These are phyloP conservation scores for Dissostichus mawsoni DNA, from an alignment of 2,113 vertebrate genomes.

Conservation along the genomic window DNA sequence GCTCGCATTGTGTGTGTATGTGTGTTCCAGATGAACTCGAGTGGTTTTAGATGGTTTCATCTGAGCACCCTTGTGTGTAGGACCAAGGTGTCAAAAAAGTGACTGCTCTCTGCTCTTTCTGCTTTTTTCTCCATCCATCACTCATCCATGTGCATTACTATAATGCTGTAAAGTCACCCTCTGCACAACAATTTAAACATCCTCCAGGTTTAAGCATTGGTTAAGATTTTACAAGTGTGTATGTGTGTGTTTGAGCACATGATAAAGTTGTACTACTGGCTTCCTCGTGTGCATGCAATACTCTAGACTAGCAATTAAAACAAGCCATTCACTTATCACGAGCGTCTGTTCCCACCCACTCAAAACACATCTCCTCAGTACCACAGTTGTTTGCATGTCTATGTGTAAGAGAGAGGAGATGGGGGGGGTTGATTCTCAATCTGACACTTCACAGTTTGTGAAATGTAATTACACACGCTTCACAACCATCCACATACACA, in stretches of 20 bases:
- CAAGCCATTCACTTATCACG: slow-evolving; percentile 70
- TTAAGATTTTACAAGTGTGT: background rate
- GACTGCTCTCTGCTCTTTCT: slow-evolving; percentile 14
- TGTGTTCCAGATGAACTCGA: slow-evolving; percentile 23
- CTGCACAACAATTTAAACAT: slow-evolving; percentile 1
- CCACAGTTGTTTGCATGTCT: background rate
- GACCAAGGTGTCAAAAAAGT: slow-evolving; percentile 45
- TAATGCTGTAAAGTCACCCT: background rate
- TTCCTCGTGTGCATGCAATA: slow-evolving; percentile 7
- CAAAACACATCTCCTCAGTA: slow-evolving; percentile 65
- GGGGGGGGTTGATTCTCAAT: slow-evolving; percentile 41
- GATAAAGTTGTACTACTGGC: background rate
- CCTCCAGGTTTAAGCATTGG: background rate
- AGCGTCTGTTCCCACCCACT: slow-evolving; percentile 69
- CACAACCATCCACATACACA: slow-evolving; percentile 35
- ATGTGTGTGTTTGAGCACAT: background rate
- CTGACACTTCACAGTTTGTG: slow-evolving; percentile 67
- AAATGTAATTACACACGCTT: slow-evolving; percentile 73
- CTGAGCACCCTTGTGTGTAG: slow-evolving; percentile 53
- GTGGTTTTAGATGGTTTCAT: slow-evolving; percentile 64
- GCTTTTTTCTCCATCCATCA: slow-evolving; percentile 17
- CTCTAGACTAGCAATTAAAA: slow-evolving; percentile 76
- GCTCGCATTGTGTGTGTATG: background rate
- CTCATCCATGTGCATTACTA: slow-evolving; percentile 1
- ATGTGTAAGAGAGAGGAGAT: background rate